A percentile compares a stretch with the other conserved stretches of the same genome.
These are phyloP conservation scores for Philonicus albiceps DNA, from an alignment of 2,888 invertebrate genomes.

Conservation along the genomic window DNA sequence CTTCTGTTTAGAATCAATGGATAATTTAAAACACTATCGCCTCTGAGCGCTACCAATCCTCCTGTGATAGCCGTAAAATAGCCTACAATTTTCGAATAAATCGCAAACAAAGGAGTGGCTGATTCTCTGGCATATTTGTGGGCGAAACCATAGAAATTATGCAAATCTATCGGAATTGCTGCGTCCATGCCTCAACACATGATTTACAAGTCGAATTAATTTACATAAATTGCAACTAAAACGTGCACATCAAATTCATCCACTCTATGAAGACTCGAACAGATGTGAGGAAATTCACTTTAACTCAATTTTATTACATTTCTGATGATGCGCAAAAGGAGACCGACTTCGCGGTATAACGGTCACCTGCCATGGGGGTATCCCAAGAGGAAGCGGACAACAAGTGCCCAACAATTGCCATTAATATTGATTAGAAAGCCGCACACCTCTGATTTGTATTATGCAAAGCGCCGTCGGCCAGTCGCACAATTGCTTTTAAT, in stretches of 20 bases:
- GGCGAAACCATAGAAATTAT: not conserved
- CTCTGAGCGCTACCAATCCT: not conserved
- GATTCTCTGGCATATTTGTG: not conserved
- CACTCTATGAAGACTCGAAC: not conserved
- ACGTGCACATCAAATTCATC: not conserved
- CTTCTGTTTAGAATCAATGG: not conserved
- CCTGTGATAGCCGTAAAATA: not conserved
- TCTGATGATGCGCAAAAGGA: not conserved
- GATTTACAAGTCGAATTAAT: not conserved
- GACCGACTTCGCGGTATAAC: not conserved
- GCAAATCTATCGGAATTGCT: not conserved
- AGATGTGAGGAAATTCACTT: not conserved
- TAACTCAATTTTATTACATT: not conserved
- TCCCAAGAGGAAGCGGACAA: not conserved
- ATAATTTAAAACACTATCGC: not conserved
- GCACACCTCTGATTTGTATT: slow-evolving; percentile 6
- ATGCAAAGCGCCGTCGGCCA: not conserved
- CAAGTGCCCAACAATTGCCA: not conserved
- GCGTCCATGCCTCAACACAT: not conserved
- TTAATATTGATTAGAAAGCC: slow-evolving; percentile 23
- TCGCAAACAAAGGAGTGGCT: not conserved
- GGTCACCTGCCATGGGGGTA: not conserved
- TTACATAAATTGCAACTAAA: not conserved
- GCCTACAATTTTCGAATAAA: not conserved
- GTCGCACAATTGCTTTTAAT: slow-evolving; percentile 17